Conservation (phyloP, 2,888 invertebrate genomes). For the Callinectes sapidus region DNA sequence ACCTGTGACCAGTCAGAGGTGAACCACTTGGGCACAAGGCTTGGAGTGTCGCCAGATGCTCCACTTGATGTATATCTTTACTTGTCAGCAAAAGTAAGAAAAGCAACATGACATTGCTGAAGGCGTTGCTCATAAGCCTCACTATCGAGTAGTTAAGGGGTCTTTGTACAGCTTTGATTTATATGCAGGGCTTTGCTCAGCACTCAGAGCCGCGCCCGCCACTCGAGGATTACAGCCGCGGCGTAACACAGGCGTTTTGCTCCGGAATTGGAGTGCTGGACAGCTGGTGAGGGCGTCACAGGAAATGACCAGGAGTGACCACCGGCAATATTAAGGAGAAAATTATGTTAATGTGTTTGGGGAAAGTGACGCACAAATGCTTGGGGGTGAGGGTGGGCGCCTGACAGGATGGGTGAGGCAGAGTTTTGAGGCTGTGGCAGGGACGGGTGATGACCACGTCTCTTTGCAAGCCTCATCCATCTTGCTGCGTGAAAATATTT, state of each 20-base stretch:
- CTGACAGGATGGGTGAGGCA: neutral
- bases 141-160: conserved; percentile 4
- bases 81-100: neutral
- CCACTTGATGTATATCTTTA: conserved; percentile 17
- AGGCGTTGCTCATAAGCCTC: neutral
- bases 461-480: neutral
- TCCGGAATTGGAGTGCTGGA: neutral
- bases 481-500: neutral
- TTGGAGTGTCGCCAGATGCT: conserved; percentile 31
- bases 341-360: neutral
- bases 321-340: neutral
- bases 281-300: neutral
- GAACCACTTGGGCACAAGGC: neutral
- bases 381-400: neutral
- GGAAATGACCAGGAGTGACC: conserved; percentile 22
- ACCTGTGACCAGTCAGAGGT: conserved; percentile 18
- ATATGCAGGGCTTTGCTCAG: conserved; percentile 2
- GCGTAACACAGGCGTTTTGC: neutral
- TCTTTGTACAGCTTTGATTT: conserved; percentile 16
- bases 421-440: neutral
- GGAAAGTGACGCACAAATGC: conserved; percentile 19
- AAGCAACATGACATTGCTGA: conserved; percentile 1
- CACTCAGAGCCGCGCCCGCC: neutral
- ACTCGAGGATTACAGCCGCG: neutral
- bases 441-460: neutral